phyloP scores from a whole-genome alignment of 2,888 invertebrate species.

The Drosophila testacea region DNA sequence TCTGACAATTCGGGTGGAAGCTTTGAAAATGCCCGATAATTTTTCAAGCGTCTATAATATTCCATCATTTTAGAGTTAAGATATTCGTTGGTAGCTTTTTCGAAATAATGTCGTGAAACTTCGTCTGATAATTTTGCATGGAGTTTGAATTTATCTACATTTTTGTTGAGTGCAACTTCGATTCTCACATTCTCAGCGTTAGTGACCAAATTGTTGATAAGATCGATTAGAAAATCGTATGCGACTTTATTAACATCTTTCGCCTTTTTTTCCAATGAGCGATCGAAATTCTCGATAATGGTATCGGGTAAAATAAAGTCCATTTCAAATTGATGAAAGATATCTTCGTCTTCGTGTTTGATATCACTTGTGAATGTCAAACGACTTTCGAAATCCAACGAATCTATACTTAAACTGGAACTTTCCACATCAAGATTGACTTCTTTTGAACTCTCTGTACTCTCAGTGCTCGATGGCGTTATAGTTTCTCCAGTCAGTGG shows the following conservation, averaged over 20 bases:
- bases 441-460: neutral
- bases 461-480: neutral
- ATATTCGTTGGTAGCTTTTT: conserved; percentile 18
- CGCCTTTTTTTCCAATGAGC: neutral
- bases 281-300: neutral
- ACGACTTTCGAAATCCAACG: neutral
- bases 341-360: neutral
- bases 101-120: neutral
- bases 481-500: conserved; percentile 2
- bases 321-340: neutral
- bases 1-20: neutral
- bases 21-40: conserved; percentile 49
- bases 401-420: neutral
- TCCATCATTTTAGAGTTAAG: conserved; percentile 68
- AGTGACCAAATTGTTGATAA: conserved; percentile 50
- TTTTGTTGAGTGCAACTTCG: conserved; percentile 41
- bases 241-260: neutral
- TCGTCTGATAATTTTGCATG: conserved; percentile 20
- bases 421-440: no score
- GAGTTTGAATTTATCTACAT: conserved; percentile 66
- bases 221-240: conserved; percentile 49
- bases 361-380: neutral
- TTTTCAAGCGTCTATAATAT: conserved; percentile 70
- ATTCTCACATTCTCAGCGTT: conserved; percentile 45
- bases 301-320: no score